Conservation (phyloP, 2,113 vertebrate species). For the Arenaria interpres region DNA sequence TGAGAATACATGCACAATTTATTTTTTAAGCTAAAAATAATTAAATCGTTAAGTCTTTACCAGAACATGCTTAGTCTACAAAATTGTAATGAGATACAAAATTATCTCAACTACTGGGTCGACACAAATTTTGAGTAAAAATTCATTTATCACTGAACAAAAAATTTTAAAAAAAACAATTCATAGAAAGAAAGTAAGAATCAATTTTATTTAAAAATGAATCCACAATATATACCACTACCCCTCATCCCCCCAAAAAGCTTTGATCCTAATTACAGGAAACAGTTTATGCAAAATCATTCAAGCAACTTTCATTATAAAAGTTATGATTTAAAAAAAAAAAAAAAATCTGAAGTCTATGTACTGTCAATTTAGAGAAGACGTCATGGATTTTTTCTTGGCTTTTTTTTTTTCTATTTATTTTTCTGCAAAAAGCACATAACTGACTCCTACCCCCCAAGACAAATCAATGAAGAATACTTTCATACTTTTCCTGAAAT, state of each 20-base stretch:
- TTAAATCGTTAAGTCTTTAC: background rate
- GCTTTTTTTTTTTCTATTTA: background rate
- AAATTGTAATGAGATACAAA: background rate
- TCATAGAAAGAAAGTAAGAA: background rate
- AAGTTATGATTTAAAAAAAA: background rate
- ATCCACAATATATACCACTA: background rate
- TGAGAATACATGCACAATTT: background rate
- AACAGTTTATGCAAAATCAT: background rate
- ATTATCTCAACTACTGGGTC: background rate
- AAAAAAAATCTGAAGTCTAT: background rate
- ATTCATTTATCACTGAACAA: background rate
- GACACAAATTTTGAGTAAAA: background rate
- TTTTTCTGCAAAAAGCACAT: fast-evolving
- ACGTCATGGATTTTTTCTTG: background rate
- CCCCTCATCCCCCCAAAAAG: background rate
- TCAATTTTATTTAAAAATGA: background rate
- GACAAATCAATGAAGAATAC: background rate
- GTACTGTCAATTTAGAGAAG: background rate
- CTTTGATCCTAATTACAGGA: conserved; percentile 10
- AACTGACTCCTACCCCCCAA: background rate
- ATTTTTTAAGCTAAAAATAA: conserved; percentile 4
- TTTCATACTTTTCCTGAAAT: background rate
- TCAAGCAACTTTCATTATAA: background rate
- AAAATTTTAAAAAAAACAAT: background rate
- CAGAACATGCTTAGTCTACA: background rate